A percentile compares a stretch with the other conserved stretches of the same genome.
Evolutionary conservation across 2,797 vertebrate species (phyloP).

Genomic region (Tarsius wallacei): DNA sequence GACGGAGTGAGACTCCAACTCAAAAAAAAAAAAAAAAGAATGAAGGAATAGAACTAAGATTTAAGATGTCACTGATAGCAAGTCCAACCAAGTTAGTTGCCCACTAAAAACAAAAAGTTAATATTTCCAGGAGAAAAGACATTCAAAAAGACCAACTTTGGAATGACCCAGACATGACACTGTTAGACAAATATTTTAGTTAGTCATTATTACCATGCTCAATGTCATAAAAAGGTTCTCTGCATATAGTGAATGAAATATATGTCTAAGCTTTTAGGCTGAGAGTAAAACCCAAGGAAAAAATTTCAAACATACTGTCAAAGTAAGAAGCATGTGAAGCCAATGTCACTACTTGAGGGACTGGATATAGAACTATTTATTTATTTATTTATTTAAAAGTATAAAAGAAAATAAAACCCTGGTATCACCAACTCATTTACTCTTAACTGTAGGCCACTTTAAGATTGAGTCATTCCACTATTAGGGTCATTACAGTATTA

Average conservation of each 20-base stretch:
- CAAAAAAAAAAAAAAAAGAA: too few relatives aligned
- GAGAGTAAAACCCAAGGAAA: not conserved
- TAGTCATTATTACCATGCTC: not conserved
- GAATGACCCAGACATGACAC: not conserved
- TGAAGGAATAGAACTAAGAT: not conserved
- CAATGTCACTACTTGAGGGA: not conserved
- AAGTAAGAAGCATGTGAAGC: not conserved
- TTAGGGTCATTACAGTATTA: too few relatives aligned
- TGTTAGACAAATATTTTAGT: slow-evolving; percentile 30
- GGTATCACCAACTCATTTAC: not conserved
- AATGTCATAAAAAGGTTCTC: not conserved
- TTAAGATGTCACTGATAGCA: not conserved
- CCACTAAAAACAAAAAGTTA: not conserved
- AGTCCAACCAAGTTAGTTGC: not conserved
- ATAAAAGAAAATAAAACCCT: not conserved
- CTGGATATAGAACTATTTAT: not conserved
- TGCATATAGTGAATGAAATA: not conserved
- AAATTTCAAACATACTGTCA: not conserved
- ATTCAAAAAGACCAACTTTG: not conserved
- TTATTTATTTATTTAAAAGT: too few relatives aligned
- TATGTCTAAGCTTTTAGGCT: not conserved
- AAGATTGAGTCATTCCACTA: not conserved
- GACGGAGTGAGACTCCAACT: too few relatives aligned
- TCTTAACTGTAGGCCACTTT: not conserved
- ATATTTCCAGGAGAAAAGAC: not conserved